Base-by-base conservation (phyloP, 1,140 invertebrate species). In the Oedothorax gibbosus region DNA sequence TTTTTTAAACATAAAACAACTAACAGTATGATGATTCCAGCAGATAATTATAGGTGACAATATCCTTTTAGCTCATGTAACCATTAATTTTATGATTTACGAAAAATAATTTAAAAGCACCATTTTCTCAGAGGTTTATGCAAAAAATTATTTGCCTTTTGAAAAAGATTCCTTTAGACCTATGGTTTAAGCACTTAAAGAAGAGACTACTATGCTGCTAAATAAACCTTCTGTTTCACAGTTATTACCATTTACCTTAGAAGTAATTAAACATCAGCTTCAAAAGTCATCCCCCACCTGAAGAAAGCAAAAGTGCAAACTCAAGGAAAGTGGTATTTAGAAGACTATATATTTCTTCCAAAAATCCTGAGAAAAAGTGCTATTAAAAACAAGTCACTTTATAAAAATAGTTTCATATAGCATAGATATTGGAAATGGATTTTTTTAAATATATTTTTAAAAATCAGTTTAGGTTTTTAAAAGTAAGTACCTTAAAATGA, bases 201-300 rank as follows among this genome's bases (percentile, higher is more conserved):
- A 35, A 35, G n/a, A 35, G 5, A 35, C 35, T 35, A 35, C 5
- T 35, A 35, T 35, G 35, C 35, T 35, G 35, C 35, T 35, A 35
- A 35, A 35, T 5, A 35, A 35, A 5, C 5, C 35, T 35, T 53
- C 35, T 71, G 69, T 7, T 54, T 53, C 18, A 49, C n/a, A 51
- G 69, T 71, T 21, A 71, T 21, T 66, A 71, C n/a, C 35, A 75
- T 75, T 75, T 75, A 75, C 72, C 72, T 75, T 75, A 14, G 60
- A 57, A 75, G n/a, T 35, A 57, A 75, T 21, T 21, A 64, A 15
- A 62, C 35, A 14, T 21, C n/a, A 77, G 73, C 57, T 64, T 75
- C 71, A 20, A 75, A n/a, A 56, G 35, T 35, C 35, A 35, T 35
- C 20, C 9, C 10, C 3, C 72, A 57, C 51, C n/a, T 77, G n/a